Base-by-base conservation (phyloP, 2,797 vertebrate genomes). In the Chrysolophus pictus region DNA sequence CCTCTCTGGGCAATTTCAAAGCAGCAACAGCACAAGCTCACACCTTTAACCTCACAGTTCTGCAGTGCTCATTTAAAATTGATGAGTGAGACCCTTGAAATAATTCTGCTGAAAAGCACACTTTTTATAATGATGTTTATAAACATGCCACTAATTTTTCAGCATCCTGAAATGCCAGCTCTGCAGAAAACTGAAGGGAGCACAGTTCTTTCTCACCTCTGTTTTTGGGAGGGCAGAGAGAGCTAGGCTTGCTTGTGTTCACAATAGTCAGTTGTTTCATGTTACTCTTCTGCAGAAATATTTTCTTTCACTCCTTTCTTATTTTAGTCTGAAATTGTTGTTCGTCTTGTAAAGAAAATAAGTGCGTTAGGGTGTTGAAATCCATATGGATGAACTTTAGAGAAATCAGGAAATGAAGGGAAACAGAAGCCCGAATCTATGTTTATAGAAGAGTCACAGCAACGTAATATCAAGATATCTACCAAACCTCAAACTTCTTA, bases 41-140 rank as follows among this genome's bases (percentile, higher is more conserved):
- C 55, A 90, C 58, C 72, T 95, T 79, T 91, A 73, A 89, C 88
- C 89, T 91, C 85, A 83, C 47, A 83, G 68, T 78, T 64, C 65
- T 77, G 87, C 35, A 76, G 60, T 23, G 73, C 88, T 92, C 88
- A 93, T 90, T 92, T 93, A 91, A 91, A 94, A 93, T 56, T 91
- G 84, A 95, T 91, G 88, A 95, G 83, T 2, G 56, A 93, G 81
- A 87, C 59, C 84, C 77, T 68, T 82, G 51, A 84, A 74, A 91
- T 90, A 92, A 53, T 95, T 92, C 60, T 91, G 77, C 76, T 92
- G 91, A 74, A 85, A 91, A 73, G 71, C 81, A 88, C 73, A 62
- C 53, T 90, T 93, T 84, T 86, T 77, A 51, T 80, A 93, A 90
- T 28, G 64, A 88, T 1, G 23, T 86, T 88, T 91, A 83, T 93